A percentile compares a stretch with the other conserved stretches of the same genome.
Evolutionary conservation across 2,888 invertebrate species (phyloP).

Genomic region (Drosophila limbata): DNA sequence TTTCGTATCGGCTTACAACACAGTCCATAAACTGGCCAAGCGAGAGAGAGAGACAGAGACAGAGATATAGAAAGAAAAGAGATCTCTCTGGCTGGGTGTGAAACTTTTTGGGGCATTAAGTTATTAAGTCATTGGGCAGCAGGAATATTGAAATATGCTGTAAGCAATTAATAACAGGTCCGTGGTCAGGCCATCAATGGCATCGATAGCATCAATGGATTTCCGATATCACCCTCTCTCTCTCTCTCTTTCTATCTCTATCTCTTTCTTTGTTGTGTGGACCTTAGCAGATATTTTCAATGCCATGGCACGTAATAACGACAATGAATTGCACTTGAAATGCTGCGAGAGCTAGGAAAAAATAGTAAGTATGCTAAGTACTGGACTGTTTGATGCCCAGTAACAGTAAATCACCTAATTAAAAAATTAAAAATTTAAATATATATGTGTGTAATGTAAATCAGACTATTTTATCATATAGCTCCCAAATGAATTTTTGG

Average conservation of each 20-base stretch:
- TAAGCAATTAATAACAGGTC: slow-evolving; percentile 74
- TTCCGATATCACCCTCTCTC: slow-evolving; percentile 22
- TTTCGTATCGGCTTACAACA: slow-evolving; percentile 55
- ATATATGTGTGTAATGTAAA: too few species aligned
- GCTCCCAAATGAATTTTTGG: too few species aligned
- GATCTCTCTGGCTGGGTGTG: slow-evolving; percentile 35
- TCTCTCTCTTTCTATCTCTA: background rate
- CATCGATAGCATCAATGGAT: slow-evolving; percentile 34
- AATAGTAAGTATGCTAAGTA: background rate
- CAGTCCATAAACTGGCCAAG: slow-evolving; percentile 16
- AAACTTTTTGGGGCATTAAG: slow-evolving; percentile 74
- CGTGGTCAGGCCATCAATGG: slow-evolving; percentile 49
- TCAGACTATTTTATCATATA: too few species aligned
- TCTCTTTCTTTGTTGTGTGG: slow-evolving; percentile 2
- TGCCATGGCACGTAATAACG: slow-evolving; percentile 79
- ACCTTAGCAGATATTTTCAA: slow-evolving; percentile 59
- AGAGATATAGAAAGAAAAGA: background rate
- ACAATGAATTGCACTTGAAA: slow-evolving; percentile 79
- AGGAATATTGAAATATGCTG: slow-evolving; percentile 73
- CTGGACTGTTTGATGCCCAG: background rate
- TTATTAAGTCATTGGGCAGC: slow-evolving; percentile 71
- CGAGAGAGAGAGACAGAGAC: background rate
- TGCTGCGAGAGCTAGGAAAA: slow-evolving; percentile 26
- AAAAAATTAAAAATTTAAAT: too few species aligned
- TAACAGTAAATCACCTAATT: background rate